Base-by-base conservation (phyloP, 2,888 invertebrate genomes). In the Hermaeophaga mercurialis region DNA sequence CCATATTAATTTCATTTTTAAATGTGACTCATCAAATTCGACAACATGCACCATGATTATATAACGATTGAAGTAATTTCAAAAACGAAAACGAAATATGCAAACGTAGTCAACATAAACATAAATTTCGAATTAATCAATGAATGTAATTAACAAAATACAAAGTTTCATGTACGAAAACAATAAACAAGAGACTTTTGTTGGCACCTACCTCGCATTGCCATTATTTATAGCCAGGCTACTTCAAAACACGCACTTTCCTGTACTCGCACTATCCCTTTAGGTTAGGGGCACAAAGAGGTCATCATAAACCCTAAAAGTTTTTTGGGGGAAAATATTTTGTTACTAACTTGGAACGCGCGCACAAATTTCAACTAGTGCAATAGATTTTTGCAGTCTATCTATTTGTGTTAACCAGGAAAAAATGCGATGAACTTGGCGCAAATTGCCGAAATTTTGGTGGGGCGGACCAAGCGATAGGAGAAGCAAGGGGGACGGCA, bases 401-500 rank as follows among this genome's bases (percentile, higher is more conserved):
- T 72, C 75, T 75, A 76, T 74, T 76, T 75, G 75, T 73, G 75
- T 74, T 72, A 76, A 76, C 75, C 76, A 76, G 76, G 76, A 76
- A 77, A 76, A 75, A 76, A 75, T 74, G 71, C 71, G 69, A 65
- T 67, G 69, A 70, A 69, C 68, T 70, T 70, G 69, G 55, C 64
- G 62, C 74, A 72, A 73, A 70, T 75, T 74, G 75, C 75, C 75
- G 74, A 75, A 75, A 66, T 65, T 71, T 60, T 62, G 65, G 64
- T 66, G 66, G 65, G 70, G 73, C 48, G 73, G 70, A 58, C 64
- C 70, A 64, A 68, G 63, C 58, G 65, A 59, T 66, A 60, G 52
- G 67, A 69, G 46, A 73, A 69, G 63, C 62, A 67, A 65, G 66
- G 61, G 67, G 62, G 46, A 62, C 66, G 45, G 63, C 60, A 66